Conservation (phyloP, 2,113 vertebrate genomes). For the Fulmarus glacialis region DNA sequence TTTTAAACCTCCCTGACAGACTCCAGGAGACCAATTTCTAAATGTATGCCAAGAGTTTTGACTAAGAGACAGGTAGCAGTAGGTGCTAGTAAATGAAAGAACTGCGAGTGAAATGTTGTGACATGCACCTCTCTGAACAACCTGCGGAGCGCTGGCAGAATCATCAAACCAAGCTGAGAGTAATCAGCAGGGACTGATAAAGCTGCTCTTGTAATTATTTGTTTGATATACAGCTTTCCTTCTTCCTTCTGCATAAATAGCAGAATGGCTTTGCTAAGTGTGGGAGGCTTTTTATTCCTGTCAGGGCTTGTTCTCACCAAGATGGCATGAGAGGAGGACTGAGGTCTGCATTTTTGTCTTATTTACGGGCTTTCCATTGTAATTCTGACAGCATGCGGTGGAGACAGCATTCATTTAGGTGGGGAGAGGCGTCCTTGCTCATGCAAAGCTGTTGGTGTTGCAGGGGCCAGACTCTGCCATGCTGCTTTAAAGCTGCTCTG, state of each 20-base stretch:
- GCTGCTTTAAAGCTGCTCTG: background rate
- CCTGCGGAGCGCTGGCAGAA: constrained; percentile 40
- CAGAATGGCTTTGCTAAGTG: constrained; percentile 34
- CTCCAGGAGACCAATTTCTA: constrained; percentile 29
- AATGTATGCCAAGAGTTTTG: constrained; percentile 5
- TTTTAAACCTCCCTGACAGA: constrained; percentile 46
- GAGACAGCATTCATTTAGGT: background rate
- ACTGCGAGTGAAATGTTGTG: constrained; percentile 60
- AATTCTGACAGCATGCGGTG: background rate
- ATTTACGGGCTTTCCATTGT: constrained; percentile 31
- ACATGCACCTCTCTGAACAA: constrained; percentile 58
- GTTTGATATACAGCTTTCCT: constrained; percentile 67
- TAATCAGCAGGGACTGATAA: constrained; percentile 67
- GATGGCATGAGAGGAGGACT: constrained; percentile 32
- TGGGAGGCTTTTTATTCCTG: constrained; percentile 46
- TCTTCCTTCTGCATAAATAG: constrained; percentile 46
- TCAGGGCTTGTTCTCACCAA: constrained; percentile 49
- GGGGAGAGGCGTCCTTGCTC: background rate
- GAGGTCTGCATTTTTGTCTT: constrained; percentile 39
- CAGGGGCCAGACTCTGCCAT: background rate
- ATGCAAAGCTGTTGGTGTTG: background rate
- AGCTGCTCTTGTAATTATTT: constrained; percentile 62
- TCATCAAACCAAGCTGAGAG: constrained; percentile 41
- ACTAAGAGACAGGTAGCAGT: constrained; percentile 57
- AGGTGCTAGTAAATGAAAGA: constrained; percentile 63